Conservation (phyloP, 2,797 vertebrate species). For the Syngnathus acus region DNA sequence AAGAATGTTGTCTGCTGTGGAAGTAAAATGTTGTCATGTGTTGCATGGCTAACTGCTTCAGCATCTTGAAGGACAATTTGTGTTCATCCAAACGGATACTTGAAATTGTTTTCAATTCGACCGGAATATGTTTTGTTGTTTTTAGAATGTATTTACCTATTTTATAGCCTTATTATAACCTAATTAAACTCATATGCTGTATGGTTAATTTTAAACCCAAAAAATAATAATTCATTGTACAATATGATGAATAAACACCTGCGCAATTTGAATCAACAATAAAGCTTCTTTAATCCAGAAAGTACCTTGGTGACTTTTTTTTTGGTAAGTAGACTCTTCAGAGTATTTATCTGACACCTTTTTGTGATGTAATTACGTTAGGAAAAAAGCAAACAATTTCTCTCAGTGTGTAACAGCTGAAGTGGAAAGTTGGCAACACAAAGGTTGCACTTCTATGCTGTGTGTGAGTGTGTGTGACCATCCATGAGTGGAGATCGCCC, state of each 20-base stretch:
- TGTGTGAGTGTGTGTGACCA: slow-evolving; percentile 9
- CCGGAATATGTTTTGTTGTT: neutral
- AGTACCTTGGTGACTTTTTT: neutral
- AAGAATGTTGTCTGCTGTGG: too few species aligned
- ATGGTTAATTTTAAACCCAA: neutral
- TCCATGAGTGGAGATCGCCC: slow-evolving; percentile 35
- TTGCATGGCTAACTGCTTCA: too few species aligned
- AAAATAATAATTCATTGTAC: too few species aligned
- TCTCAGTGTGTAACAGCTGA: slow-evolving; percentile 9
- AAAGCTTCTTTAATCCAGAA: neutral
- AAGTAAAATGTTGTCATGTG: too few species aligned
- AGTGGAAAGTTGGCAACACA: slow-evolving; percentile 38
- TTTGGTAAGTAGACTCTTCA: neutral
- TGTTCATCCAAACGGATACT: neutral
- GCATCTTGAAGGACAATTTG: too few species aligned
- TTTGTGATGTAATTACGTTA: neutral
- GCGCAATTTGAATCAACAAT: neutral
- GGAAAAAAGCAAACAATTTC: neutral
- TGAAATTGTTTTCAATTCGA: neutral
- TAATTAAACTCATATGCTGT: neutral
- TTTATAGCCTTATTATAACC: neutral
- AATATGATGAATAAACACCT: too few species aligned
- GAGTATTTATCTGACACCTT: neutral
- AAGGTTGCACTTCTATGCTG: neutral
- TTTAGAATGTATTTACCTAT: neutral